Percentiles rank a stretch among this genome's conserved stretches.
Evolutionary conservation across 2,888 invertebrate species (phyloP).

Genomic region (Plagodis dolabraria): DNA sequence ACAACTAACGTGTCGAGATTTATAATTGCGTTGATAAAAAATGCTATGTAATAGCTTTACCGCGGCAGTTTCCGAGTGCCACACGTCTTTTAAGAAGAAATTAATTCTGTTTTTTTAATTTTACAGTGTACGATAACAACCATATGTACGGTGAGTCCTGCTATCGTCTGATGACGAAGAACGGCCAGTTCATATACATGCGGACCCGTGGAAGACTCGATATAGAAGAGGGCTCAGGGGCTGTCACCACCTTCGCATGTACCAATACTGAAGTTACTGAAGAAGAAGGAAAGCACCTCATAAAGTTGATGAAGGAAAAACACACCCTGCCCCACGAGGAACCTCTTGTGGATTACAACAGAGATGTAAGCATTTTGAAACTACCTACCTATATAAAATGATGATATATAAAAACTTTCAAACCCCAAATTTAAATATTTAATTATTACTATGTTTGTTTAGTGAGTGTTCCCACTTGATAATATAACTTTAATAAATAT

Average conservation of each 20-base stretch:
- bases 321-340: conserved; percentile 83
- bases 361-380: conserved; percentile 44
- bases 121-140: conserved; percentile 89
- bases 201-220: conserved; percentile 92
- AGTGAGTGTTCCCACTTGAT: background rate
- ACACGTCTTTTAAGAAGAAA: too few species aligned
- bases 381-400: background rate
- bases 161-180: conserved; percentile 91
- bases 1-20: too few species aligned
- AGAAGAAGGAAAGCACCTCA: conserved; percentile 88
- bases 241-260: conserved; percentile 93
- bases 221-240: conserved; percentile 88
- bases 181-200: conserved; percentile 92
- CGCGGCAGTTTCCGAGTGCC: too few species aligned
- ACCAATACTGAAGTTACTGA: conserved; percentile 90
- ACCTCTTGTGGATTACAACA: conserved; percentile 40
- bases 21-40: too few species aligned
- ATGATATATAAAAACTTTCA: too few species aligned
- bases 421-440: too few species aligned
- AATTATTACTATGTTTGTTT: background rate
- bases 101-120: background rate
- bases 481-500: too few species aligned
- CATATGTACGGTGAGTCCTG: conserved; percentile 92
- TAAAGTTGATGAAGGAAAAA: conserved; percentile 89
- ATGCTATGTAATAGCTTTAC: too few species aligned